Evolutionary conservation across 2,113 vertebrate species (phyloP).

Genomic region (Copsychus sechellarum): DNA sequence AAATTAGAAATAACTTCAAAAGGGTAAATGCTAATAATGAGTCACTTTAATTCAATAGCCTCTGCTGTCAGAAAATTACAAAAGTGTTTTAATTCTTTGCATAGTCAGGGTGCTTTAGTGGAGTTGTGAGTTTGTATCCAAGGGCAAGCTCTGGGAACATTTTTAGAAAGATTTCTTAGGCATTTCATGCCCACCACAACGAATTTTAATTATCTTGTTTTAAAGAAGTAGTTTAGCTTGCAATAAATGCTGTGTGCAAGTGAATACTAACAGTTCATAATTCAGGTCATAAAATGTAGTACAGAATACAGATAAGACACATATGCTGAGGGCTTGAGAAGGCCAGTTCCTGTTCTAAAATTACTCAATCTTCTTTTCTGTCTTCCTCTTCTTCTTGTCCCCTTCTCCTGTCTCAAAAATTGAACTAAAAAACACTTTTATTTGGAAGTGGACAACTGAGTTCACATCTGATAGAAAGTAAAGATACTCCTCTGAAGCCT

Average conservation of each 20-base stretch:
- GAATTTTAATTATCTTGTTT: slow-evolving; percentile 47
- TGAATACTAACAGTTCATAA: slow-evolving; percentile 25
- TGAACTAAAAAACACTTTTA: not conserved
- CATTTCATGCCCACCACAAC: slow-evolving; percentile 21
- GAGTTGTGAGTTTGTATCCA: not conserved
- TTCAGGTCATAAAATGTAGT: not conserved
- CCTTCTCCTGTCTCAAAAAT: not conserved
- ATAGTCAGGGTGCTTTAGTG: not conserved
- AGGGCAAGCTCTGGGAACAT: slow-evolving; percentile 1
- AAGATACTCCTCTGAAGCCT: not conserved
- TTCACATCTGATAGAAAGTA: not conserved
- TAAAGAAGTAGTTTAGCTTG: slow-evolving; percentile 48
- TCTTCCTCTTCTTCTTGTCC: not conserved
- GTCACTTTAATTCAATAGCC: not conserved
- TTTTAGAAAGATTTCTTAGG: not conserved
- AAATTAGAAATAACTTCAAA: slow-evolving; percentile 19
- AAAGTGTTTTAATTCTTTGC: not conserved
- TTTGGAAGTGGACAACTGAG: not conserved
- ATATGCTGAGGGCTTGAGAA: not conserved
- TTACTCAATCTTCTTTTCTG: not conserved
- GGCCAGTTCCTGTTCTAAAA: not conserved
- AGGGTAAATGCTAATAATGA: not conserved
- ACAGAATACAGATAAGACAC: not conserved
- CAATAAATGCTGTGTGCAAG: not conserved
- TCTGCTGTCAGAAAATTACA: not conserved